Evolutionary conservation across 1,140 invertebrate genomes (phyloP), one percentile per base, ranked within the genome.

Genomic region (Charaxes varanes): DNA sequence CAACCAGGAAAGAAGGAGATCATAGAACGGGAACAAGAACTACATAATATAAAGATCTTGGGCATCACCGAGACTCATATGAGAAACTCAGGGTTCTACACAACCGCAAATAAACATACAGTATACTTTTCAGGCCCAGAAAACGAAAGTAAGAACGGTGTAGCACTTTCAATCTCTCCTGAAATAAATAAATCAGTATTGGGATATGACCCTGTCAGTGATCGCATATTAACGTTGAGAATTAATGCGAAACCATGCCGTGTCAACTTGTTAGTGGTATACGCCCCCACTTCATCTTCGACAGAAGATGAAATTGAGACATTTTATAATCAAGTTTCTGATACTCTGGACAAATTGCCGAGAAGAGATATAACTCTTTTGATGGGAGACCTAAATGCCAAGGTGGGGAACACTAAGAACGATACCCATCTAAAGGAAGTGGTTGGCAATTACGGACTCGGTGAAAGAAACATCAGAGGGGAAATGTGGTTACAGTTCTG

Each of bases 351-450:
- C n/a, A 6, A 21, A 15, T 12, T 59, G 16, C 47, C 44, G 1
- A 41, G 19, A 4, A 30, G 44, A 24, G 56, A 54, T 21, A 16
- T 59, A 5, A 51, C 24, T 6, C 7, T 59, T 3, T 7, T 59
- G 3, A 14, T 54, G 3, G 52, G 55, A 6, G 54, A 53, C 10
- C 30, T 38, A 1, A 58, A 62, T 31, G 52, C 48, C 0, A 55
- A 58, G 14, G 27, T 58, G 5, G 55, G 52, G 19, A n/a, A 27
- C 6, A 53, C 55, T 2, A 11, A 6, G 3, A 15, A 19, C 0
- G 52, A 50, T 13, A 11, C 41, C 7, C 51, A 56, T 12, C 27
- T 56, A 32, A 45, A 30, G 35, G 24, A 41, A 12, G 10, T 40
- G 13, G 34, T 42, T 0, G 41, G 41, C 4, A 49, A 24, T 11